Conservation (phyloP, 2,113 vertebrate genomes). For the Percopsis transmontana region DNA sequence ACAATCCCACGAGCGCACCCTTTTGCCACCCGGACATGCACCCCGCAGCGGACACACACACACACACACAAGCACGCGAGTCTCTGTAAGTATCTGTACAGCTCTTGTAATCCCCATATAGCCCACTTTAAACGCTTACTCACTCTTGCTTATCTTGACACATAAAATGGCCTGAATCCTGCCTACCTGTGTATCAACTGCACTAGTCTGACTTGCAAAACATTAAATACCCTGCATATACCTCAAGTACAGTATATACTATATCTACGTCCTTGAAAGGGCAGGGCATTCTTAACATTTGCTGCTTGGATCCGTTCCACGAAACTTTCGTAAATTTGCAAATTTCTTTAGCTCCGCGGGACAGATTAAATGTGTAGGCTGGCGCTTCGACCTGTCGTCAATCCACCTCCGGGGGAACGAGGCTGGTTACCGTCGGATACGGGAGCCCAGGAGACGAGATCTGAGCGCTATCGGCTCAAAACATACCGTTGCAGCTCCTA, state of each 20-base stretch:
- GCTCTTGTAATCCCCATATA: slow-evolving; percentile 50
- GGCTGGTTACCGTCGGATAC: slow-evolving; percentile 36
- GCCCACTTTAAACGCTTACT: slow-evolving; percentile 56
- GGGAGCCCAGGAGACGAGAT: slow-evolving; percentile 43
- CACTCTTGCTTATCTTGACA: slow-evolving; percentile 51
- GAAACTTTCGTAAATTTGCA: slow-evolving; percentile 7
- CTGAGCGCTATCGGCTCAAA: slow-evolving; percentile 40
- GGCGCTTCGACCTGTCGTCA: too few relatives aligned
- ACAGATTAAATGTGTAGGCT: too few relatives aligned
- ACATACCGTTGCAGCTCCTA: slow-evolving; percentile 46
- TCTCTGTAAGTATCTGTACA: not conserved
- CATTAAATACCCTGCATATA: slow-evolving; percentile 8
- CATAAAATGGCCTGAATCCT: slow-evolving; percentile 41
- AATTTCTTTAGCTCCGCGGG: slow-evolving; percentile 2
- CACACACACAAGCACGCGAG: slow-evolving; percentile 4
- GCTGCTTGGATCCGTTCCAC: slow-evolving; percentile 9
- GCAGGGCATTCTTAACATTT: slow-evolving; percentile 14
- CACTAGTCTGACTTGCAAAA: slow-evolving; percentile 48
- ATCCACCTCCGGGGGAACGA: slow-evolving; percentile 20
- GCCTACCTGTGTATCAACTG: slow-evolving; percentile 41
- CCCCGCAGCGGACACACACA: not conserved
- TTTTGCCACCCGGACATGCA: not conserved
- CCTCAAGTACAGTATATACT: slow-evolving; percentile 3
- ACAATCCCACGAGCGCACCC: too few relatives aligned
- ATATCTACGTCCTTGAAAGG: not conserved